Conservation (phyloP, 1,140 invertebrate genomes). For the silkworm (Bombyx mori) region ASM3026992v2 NC_085110.1:7710001-7710500, state of each 20-base stretch:
- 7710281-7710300: slow-evolving; percentile 91
- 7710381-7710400: slow-evolving; percentile 78
- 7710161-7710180: slow-evolving; percentile 70
- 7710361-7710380: slow-evolving; percentile 83
- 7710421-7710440: slow-evolving; percentile 53
- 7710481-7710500: slow-evolving; percentile 32
- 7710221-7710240: slow-evolving; percentile 81
- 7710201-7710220: slow-evolving; percentile 73
- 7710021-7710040: slow-evolving; percentile 17
- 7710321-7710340: slow-evolving; percentile 84
- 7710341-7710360: slow-evolving; percentile 77
- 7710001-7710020: slow-evolving; percentile 46
- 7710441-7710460: slow-evolving; percentile 74
- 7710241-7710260: slow-evolving; percentile 85
- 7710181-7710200: slow-evolving; percentile 63
- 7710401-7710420: slow-evolving; percentile 67
- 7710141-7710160: slow-evolving; percentile 75
- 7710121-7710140: slow-evolving; percentile 78
- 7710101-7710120: slow-evolving; percentile 75
- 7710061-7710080: slow-evolving; percentile 89
- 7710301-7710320: slow-evolving; percentile 76
- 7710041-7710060: slow-evolving; percentile 86
- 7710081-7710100: slow-evolving; percentile 81
- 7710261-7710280: slow-evolving; percentile 89
- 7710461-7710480: slow-evolving; percentile 57